Conservation (phyloP, 2,113 vertebrate genomes). For the Pomatorhinus ruficollis region DNA sequence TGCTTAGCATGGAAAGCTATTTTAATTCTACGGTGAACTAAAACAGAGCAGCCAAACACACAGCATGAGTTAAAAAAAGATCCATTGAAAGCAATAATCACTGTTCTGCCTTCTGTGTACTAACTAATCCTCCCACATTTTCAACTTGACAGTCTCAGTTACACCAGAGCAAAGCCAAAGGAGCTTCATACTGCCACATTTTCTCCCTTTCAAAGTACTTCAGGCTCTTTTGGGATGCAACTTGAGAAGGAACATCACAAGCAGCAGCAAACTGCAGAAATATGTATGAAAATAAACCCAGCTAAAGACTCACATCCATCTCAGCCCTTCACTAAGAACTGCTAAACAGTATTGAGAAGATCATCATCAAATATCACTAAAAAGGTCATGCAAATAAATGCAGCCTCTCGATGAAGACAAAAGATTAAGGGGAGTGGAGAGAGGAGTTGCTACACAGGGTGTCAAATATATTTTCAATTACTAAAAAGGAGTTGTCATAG, state of each 20-base stretch:
- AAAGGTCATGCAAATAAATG: background rate
- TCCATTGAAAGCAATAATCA: conserved; percentile 40
- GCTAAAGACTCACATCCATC: background rate
- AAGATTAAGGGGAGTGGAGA: background rate
- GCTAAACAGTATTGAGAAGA: background rate
- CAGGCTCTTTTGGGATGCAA: background rate
- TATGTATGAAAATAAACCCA: background rate
- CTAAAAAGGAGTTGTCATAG: background rate
- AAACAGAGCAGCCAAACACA: conserved; percentile 11
- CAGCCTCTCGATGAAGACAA: background rate
- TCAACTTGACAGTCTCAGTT: background rate
- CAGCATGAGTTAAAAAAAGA: conserved; percentile 28
- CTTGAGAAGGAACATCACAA: background rate
- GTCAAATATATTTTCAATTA: background rate
- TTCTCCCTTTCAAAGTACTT: background rate
- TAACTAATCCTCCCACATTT: conserved; percentile 36
- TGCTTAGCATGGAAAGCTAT: background rate
- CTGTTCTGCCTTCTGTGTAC: background rate
- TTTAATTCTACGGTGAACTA: background rate
- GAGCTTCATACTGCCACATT: background rate
- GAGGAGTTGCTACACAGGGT: background rate
- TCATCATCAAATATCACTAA: background rate
- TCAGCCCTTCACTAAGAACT: background rate
- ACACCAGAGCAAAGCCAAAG: conserved; percentile 13
- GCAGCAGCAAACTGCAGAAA: background rate